Evolutionary conservation across 2,797 vertebrate species (phyloP), one percentile per base, ranked within the genome.

Genomic region (Rhabdophis nuchalis): DNA sequence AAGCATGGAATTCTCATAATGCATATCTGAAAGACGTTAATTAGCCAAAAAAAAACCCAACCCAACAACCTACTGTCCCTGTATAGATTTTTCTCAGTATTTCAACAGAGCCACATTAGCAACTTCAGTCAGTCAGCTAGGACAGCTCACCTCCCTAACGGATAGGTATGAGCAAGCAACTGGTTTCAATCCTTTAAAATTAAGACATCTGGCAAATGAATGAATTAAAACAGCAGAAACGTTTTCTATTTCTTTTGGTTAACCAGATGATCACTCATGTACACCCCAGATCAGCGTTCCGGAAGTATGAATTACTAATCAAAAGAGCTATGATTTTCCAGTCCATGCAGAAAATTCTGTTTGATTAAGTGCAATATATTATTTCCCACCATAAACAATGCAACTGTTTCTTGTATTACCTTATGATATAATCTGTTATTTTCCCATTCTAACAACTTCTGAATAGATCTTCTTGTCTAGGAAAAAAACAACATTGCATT

Each of bases 391-490:
- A 46, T 46, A 29, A 46, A 57, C 32, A n/a, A 60, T 50, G 41
- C 56, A 50, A n/a, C 11, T 20, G 18, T 32, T 36, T 23, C 86
- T 87, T 94, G 95, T 88, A 98, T 98, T 98, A 99, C 99, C 99
- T 99, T 99, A 97, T 99, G 99, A 98, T 99, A 99, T 95, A 99
- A 97, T 97, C 99, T 97, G 98, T 99, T 99, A 97, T 99, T 99
- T 97, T 99, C 99, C 99, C 99, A 99, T 97, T 99, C 99, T 98
- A 99, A 95, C 95, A 99, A 97, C 97, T 99, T 99, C 97, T 99
- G 99, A 97, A 99, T 99, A 85, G 99, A 99, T 97, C 99, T 98
- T 98, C 99, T 98, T 90, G 99, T 99, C 99, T 99, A 97, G 91
- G 87, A 97, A 96, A 96, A 89, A 54, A 95, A 94, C 25, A 85